Evolutionary conservation across 2,113 vertebrate genomes (phyloP), one percentile per base, ranked within the genome.

Genomic region (Centropristis striata): DNA sequence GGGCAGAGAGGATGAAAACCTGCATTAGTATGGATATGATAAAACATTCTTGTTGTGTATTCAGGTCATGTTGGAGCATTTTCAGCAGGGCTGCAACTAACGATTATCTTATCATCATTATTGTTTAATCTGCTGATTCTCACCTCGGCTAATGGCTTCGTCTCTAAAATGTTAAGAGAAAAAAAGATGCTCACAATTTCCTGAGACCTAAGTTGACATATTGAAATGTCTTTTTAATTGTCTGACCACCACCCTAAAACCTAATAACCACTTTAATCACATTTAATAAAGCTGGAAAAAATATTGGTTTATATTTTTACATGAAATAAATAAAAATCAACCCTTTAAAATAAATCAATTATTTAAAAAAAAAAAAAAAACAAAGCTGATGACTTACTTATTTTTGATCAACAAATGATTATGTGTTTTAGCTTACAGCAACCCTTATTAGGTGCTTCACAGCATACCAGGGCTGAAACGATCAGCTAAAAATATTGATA

Each of bases 1-100:
- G 11, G 60, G 60, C 32, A 60, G n/a, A 49, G 39, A 28, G 66
- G 25, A 59, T 23, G 60, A 54, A 80, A 67, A 32, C 54, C 53
- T 13, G 49, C 28, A 21, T 23, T 7, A n/a, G 8, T 42, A 3
- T 63, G 28, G n/a, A 67, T 18, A 53, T 32, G 51, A 36, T 21
- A 14, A 61, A 54, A 51, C 10, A 61, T 4, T 36, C 11, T 11
- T n/a, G 8, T 16, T 16, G 27, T 47, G n/a, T 41, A 18, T 27
- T 58, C 32, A 32, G 67, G 37, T 2, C 20, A 10, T 23, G 25
- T 25, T 21, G n/a, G 8, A 41, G 51, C 21, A n/a, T n/a, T 64
- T 64, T 21, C 4, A 42, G 32, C 14, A 5, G 42, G 5, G 55
- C 39, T 21, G 12, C 13, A 25, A 53, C 8, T 4, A 9, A 53